Evolutionary conservation across 2,888 invertebrate species (phyloP), one percentile per base, ranked within the genome.

Genomic region (Agapostemon virescens): DNA sequence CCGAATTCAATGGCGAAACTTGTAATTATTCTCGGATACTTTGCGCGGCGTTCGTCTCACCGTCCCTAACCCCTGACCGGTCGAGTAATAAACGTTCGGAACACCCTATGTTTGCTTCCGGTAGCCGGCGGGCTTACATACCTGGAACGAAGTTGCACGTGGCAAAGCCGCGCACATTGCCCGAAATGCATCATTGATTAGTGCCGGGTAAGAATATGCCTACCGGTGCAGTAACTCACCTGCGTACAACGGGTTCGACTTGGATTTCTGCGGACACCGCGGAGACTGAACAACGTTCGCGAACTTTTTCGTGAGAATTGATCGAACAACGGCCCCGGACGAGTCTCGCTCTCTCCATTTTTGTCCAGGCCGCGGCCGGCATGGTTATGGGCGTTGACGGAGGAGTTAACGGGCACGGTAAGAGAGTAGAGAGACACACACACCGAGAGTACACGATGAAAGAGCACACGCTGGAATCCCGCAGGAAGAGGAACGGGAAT

Each of bases 101-200:
- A 70, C n/a, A n/a, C 81, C 68, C 61, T 71, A 49, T 63, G 49
- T 36, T 58, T 58, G 30, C 58, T 52, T 4, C 9, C 36, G 52
- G 45, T 23, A 33, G 78, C 78, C 79, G 67, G n/a, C 42, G 79
- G 79, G 72, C 52, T 78, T 72, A 64, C 81, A 81, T 83, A 85
- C 76, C 70, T 83, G 55, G 75, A 73, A 30, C 78, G 68, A 70
- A 85, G 77, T 83, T 77, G 55, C 42, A 33, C 58, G 69, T 67
- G 69, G 74, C 55, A 55, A 67, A 55, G 70, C 38, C 33, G 33
- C 69, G 49, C 63, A 36, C 61, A 42, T 49, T 40, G 58, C 52
- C 6, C 30, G 74, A 66, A 74, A 84, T 85, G 77, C 82, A 85
- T 82, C 85, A 85, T 85, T 85, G 85, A 85, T 85, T 83, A 85